phyloP scores from a whole-genome alignment of 2,888 invertebrate genomes.

The Enchytraeus crypticus region DNA sequence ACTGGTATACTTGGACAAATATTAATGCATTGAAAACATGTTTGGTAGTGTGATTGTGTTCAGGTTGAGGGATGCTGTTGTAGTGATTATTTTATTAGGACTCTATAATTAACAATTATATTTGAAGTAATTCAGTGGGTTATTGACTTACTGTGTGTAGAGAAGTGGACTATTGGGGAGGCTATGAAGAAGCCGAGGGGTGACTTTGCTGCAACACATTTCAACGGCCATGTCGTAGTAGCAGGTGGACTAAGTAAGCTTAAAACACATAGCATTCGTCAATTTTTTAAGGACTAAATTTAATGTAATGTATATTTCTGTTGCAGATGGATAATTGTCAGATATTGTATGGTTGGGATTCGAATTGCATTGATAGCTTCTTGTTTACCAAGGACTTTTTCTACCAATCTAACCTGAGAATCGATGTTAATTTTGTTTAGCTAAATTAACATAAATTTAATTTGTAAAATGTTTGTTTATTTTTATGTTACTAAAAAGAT shows the following conservation, averaged over 20 bases:
- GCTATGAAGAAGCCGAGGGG: constrained; percentile 41
- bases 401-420: neutral
- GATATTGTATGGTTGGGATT: no score
- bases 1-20: neutral
- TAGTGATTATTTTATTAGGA: no score
- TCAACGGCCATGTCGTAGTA: neutral
- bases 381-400: no score
- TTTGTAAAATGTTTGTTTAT: neutral
- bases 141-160: no score
- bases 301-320: no score
- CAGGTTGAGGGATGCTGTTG: no score
- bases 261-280: no score
- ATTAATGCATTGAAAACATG: neutral
- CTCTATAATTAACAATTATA: neutral
- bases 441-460: neutral
- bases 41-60: no score
- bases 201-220: constrained; percentile 40
- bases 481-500: neutral
- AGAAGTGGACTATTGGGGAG: constrained; percentile 35
- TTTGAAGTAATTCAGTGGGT: no score
- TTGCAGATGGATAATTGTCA: no score
- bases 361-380: no score
- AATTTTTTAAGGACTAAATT: no score
- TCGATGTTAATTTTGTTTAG: neutral
- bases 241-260: neutral